These are phyloP conservation scores for Climacteris rufus DNA, from an alignment of 2,113 vertebrate species.

Conservation along the genomic window DNA sequence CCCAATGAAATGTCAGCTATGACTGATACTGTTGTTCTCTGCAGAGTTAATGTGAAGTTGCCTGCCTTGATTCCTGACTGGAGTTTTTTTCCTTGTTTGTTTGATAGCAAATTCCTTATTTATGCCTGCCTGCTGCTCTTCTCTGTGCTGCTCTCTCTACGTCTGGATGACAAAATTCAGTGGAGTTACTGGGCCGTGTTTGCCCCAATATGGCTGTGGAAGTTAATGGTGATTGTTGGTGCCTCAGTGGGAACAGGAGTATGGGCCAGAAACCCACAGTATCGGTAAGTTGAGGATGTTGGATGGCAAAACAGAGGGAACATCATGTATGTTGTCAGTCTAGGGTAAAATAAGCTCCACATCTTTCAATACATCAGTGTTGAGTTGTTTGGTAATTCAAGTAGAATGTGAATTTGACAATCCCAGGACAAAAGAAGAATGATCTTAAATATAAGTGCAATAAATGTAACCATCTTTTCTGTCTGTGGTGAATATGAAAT, in stretches of 20 bases:
- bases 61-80: slow-evolving; percentile 2
- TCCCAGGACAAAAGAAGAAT: background rate
- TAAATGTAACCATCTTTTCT: background rate
- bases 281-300: slow-evolving; percentile 78
- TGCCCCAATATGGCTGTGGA: slow-evolving; percentile 98
- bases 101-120: slow-evolving; percentile 94
- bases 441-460: background rate
- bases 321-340: background rate
- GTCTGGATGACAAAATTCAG: slow-evolving; percentile 92
- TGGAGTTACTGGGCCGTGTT: slow-evolving; percentile 99
- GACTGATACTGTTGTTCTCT: background rate
- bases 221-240: slow-evolving; percentile 93
- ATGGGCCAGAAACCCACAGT: slow-evolving; percentile 97
- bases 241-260: slow-evolving; percentile 94
- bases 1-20: background rate
- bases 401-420: background rate
- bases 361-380: background rate
- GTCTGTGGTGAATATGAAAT: background rate
- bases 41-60: background rate
- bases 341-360: background rate
- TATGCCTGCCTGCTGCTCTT: slow-evolving; percentile 96
- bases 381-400: background rate
- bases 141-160: slow-evolving; percentile 91
- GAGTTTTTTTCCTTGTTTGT: background rate
- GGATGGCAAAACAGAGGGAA: background rate